Conservation (phyloP, 2,888 invertebrate species). For the Thereva unica region DNA sequence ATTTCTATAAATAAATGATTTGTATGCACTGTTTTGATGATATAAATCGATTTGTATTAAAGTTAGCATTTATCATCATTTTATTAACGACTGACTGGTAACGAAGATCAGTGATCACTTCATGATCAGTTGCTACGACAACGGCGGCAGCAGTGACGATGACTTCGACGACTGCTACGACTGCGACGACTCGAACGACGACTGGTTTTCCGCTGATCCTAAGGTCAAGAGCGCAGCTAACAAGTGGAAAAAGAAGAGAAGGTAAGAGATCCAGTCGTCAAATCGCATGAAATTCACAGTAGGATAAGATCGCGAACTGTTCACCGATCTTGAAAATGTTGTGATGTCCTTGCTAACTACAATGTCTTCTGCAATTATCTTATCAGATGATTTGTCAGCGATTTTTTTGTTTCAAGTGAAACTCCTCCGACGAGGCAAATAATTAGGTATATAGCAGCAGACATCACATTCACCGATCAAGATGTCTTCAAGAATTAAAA, state of each 20-base stretch:
- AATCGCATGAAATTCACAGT: conserved; percentile 1
- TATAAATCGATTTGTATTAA: conserved; percentile 35
- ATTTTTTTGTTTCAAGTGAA: conserved; percentile 20
- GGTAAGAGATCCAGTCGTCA: conserved; percentile 27
- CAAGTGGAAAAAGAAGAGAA: conserved; percentile 30
- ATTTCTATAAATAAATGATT: conserved; percentile 32
- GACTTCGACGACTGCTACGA: no score
- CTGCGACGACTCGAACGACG: no score
- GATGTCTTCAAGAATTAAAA: conserved; percentile 9
- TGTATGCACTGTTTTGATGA: conserved; percentile 31
- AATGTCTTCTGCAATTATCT: conserved; percentile 35
- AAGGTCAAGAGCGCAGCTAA: background rate
- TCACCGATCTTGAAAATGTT: conserved; percentile 35
- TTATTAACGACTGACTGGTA: conserved; percentile 29
- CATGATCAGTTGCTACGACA: conserved; percentile 24
- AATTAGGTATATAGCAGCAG: conserved; percentile 18
- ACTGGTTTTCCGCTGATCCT: conserved; percentile 24
- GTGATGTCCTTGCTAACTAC: conserved; percentile 34
- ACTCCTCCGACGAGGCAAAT: conserved; percentile 14
- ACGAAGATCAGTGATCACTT: conserved; percentile 17
- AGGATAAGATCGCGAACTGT: conserved; percentile 32
- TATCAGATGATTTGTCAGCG: conserved; percentile 34
- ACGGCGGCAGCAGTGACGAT: background rate
- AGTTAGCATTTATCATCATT: conserved; percentile 33
- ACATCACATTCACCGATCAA: conserved; percentile 22